Conservation (phyloP, 2,113 vertebrate genomes). For the Corydoras maculifer region DNA sequence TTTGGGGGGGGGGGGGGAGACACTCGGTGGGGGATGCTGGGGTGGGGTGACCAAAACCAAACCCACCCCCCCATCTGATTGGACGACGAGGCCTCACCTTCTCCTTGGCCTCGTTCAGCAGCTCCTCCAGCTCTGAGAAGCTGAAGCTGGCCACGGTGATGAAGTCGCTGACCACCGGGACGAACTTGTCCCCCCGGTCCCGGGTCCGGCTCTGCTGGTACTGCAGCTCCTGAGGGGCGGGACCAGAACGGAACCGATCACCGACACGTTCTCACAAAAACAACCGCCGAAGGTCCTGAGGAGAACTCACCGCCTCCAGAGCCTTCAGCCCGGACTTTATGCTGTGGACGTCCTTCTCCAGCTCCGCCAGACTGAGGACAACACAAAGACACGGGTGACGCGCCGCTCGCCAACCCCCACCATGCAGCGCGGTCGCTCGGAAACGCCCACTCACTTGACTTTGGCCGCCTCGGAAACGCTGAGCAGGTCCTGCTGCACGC, state of each 20-base stretch:
- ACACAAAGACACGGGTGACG: constrained; percentile 7
- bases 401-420: background rate
- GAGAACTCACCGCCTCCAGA: constrained; percentile 37
- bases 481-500: constrained; percentile 80
- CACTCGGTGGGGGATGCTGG: too few relatives aligned
- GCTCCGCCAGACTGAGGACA: constrained; percentile 34
- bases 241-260: too few relatives aligned
- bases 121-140: constrained; percentile 95
- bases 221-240: constrained; percentile 80
- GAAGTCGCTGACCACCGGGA: constrained; percentile 96
- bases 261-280: too few relatives aligned
- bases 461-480: constrained; percentile 85
- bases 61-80: too few relatives aligned
- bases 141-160: constrained; percentile 95
- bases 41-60: too few relatives aligned
- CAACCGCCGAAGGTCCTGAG: too few relatives aligned
- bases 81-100: constrained; percentile 68
- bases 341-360: constrained; percentile 40
- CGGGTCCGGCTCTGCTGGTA: constrained; percentile 82
- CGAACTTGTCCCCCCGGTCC: constrained; percentile 86
- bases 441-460: constrained; percentile 76
- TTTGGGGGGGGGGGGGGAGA: too few relatives aligned
- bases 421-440: background rate
- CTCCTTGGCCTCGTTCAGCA: constrained; percentile 86
- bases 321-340: constrained; percentile 35